Conservation (phyloP, 2,113 vertebrate genomes). For the Artemisiospiza belli region DNA sequence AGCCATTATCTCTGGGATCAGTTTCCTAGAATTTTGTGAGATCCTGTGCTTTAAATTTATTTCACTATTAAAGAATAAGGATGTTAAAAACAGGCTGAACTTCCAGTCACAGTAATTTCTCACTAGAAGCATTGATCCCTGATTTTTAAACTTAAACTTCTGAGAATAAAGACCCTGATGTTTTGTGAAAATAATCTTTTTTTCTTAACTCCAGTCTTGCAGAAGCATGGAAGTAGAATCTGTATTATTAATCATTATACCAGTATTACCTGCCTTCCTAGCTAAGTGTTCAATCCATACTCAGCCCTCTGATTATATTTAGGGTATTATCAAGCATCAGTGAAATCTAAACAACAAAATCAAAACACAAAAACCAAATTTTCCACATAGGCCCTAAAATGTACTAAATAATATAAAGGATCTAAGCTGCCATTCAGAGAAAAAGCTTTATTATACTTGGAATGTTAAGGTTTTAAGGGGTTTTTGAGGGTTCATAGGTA, state of each 20-base stretch:
- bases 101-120: neutral
- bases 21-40: constrained; percentile 1
- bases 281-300: neutral
- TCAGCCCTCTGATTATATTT: neutral
- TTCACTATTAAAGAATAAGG: neutral
- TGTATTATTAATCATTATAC: neutral
- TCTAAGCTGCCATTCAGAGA: neutral
- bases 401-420: neutral
- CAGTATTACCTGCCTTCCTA: neutral
- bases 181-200: neutral
- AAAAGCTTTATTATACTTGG: neutral
- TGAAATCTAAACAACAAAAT: neutral
- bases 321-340: neutral
- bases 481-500: neutral
- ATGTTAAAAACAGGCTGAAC: neutral
- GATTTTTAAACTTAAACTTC: neutral
- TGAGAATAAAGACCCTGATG: neutral
- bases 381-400: neutral
- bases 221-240: neutral
- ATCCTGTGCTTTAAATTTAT: constrained; percentile 2
- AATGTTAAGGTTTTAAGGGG: neutral
- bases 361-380: neutral
- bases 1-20: neutral
- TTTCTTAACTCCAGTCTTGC: neutral
- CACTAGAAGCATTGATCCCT: neutral